Percentiles rank a stretch among this genome's conserved stretches.
Evolutionary conservation across 2,113 vertebrate species (phyloP).

Genomic region (Rhinichthys klamathensis): DNA sequence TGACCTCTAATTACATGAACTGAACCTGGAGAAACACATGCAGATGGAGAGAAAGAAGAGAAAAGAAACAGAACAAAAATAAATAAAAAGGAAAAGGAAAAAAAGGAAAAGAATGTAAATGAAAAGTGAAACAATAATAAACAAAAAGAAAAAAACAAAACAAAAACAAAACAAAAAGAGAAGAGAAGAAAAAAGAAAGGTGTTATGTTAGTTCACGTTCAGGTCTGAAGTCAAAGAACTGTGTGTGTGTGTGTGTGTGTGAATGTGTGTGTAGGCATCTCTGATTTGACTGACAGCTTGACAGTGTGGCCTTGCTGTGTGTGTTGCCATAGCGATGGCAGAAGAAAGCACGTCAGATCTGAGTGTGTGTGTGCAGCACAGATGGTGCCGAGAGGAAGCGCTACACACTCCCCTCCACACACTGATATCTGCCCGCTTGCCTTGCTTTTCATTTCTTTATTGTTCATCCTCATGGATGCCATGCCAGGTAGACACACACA

Average conservation of each 20-base stretch:
- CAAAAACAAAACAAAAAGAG: too few species aligned
- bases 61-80: not conserved
- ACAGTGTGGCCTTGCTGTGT: slow-evolving; percentile 23
- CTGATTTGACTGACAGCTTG: slow-evolving; percentile 5
- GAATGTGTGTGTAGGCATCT: not conserved
- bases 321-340: slow-evolving; percentile 44
- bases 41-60: not conserved
- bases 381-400: slow-evolving; percentile 39
- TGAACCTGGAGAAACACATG: not conserved
- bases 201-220: not conserved
- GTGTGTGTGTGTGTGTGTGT: not conserved
- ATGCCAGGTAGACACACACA: not conserved
- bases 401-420: slow-evolving; percentile 7
- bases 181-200: not conserved
- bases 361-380: slow-evolving; percentile 50
- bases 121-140: not conserved
- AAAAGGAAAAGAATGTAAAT: not conserved
- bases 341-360: slow-evolving; percentile 36
- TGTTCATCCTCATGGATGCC: not conserved
- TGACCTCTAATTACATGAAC: slow-evolving; percentile 1
- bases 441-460: not conserved
- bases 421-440: not conserved
- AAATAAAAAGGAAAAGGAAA: not conserved
- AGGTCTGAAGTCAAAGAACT: not conserved
- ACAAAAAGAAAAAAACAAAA: not conserved